Conservation (phyloP, 2,888 invertebrate species). For the Pyrrhosoma nymphula region DNA sequence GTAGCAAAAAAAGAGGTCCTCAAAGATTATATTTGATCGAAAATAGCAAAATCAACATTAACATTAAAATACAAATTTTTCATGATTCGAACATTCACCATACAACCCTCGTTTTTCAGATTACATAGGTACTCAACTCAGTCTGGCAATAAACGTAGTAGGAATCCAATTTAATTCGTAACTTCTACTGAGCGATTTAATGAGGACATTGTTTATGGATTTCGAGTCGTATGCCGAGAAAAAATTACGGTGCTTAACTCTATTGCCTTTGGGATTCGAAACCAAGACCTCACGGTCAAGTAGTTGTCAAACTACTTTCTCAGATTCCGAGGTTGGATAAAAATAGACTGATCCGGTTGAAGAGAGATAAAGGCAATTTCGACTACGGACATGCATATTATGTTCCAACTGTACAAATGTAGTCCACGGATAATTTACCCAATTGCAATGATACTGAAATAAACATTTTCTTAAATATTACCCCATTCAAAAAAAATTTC, state of each 20-base stretch:
- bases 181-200: not conserved
- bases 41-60: too few relatives aligned
- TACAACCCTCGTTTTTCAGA: too few relatives aligned
- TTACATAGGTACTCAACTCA: not conserved
- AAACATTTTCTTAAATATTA: not conserved
- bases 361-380: constrained; percentile 13
- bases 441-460: not conserved
- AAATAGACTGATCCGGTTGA: constrained; percentile 63
- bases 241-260: constrained; percentile 23
- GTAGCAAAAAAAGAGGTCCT: too few relatives aligned
- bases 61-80: too few relatives aligned
- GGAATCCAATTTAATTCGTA: not conserved
- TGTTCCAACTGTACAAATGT: not conserved
- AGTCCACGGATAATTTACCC: not conserved
- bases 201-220: not conserved
- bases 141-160: not conserved
- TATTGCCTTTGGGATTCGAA: constrained; percentile 60
- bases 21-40: too few relatives aligned
- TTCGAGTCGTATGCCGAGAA: not conserved
- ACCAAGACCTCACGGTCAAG: constrained; percentile 57
- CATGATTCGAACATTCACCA: too few relatives aligned
- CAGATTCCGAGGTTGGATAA: constrained; percentile 59
- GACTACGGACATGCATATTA: constrained; percentile 22
- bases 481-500: not conserved
- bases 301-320: constrained; percentile 63